Base-by-base conservation (phyloP, 1,140 invertebrate species). In the Penaeus vannamei region DNA sequence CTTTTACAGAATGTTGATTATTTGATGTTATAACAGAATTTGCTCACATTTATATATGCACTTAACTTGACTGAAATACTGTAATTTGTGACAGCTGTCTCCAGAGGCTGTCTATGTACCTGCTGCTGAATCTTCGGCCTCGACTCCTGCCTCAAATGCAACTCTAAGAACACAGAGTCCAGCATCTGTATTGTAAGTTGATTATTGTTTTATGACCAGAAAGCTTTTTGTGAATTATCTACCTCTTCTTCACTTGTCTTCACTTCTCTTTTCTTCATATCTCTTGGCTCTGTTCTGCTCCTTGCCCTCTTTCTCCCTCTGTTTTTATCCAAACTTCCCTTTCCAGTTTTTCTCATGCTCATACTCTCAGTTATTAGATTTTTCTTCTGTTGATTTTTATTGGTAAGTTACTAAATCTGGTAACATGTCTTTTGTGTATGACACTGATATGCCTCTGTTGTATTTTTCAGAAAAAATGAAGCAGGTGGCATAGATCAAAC, bases 71-170 rank as follows among this genome's bases (percentile, higher is more conserved):
- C 14, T 36, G 46, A 32, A 42, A 10, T 80, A n/a, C 22, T 83
- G 26, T 29, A 42, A 20, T 60, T 19, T 86, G 2, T 87, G 46
- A 17, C 86, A 87, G 86, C 62, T 87, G 53, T 82, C 77, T 29
- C 86, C 86, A 5, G 86, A 87, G 62, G 86, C 79, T 22, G 79
- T 87, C 29, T 87, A 87, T 72, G 76, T 79, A 66, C 86, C 86
- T 26, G 80, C 60, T 17, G 22, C 61, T 17, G 86, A 87, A 46
- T 87, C 86, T 5, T 86, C 86, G 20, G 59, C 79, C 19, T 53
- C 86, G 1, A 82, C 72, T 36, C 29, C 62, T 7, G n/a, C 79
- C 22, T 32, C 79, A 23, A 66, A 69, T 14, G 61, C 86, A 20
- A 80, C 79, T 23, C 42, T 87, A 2, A 36, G 76, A 12, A 80